phyloP scores from a whole-genome alignment of 2,797 vertebrate genomes.

The Harpagifer antarcticus region DNA sequence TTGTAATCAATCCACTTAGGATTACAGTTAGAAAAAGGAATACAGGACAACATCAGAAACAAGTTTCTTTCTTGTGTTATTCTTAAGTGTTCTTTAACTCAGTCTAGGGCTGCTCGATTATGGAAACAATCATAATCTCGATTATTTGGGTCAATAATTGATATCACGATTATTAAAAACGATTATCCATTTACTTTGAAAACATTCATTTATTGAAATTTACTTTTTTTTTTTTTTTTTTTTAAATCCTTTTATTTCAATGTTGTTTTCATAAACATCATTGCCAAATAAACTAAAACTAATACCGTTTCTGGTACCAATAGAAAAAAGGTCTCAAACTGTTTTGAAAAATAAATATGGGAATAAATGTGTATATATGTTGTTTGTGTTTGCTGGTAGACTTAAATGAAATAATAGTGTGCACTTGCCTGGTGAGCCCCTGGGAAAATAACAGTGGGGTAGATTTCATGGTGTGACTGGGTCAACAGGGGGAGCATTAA shows the following conservation, averaged over 20 bases:
- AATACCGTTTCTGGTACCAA: neutral
- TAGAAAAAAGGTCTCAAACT: neutral
- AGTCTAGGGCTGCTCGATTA: too few species aligned
- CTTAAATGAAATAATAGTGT: slow-evolving; percentile 34
- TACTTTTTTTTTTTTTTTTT: too few species aligned
- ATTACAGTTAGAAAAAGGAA: neutral
- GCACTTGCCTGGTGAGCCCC: slow-evolving; percentile 14
- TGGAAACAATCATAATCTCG: too few species aligned
- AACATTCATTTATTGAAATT: too few species aligned
- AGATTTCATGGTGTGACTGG: slow-evolving; percentile 17
- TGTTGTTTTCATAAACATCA: too few species aligned
- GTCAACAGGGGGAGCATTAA: slow-evolving; percentile 15
- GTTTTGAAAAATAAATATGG: slow-evolving; percentile 3
- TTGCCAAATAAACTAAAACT: neutral
- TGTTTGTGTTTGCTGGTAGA: slow-evolving; percentile 25
- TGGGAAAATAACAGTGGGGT: slow-evolving; percentile 26
- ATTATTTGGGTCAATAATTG: too few species aligned
- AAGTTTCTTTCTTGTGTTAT: too few species aligned
- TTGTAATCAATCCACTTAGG: neutral
- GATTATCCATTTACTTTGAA: too few species aligned
- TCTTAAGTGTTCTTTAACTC: too few species aligned
- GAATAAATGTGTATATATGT: neutral
- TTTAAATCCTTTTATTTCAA: too few species aligned
- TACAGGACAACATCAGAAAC: too few species aligned
- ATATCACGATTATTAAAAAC: too few species aligned